Evolutionary conservation across 1,140 invertebrate genomes (phyloP), one percentile per base, ranked within the genome.

Genomic region (Trinorchestia longiramus): DNA sequence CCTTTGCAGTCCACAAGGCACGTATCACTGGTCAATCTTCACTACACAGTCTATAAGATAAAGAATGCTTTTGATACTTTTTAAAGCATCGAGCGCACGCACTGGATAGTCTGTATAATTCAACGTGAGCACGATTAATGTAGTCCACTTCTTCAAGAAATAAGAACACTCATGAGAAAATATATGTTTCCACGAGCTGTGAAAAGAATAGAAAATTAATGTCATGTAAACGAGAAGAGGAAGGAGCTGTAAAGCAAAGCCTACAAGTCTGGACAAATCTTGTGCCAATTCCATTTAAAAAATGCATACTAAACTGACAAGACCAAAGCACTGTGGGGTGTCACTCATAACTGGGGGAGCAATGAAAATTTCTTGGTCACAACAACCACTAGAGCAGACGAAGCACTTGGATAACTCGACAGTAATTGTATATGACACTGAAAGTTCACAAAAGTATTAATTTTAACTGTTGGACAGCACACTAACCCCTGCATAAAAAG

Each of bases 141-240:
- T 77, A 41, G 88, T 90, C 43, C 88, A 41, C 88, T 90, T 90
- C 43, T 90, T 42, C 88, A 90, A 90, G 43, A 41, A 90, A 90
- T 43, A 42, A 90, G 43, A 42, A 90, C 88, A 90, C 88, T 90
- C 41, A 90, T 41, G 41, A 90, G 88, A 42, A 90, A 90, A 90
- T 90, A 36, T 41, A 90, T 90, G 43, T 90, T 90, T 90, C 88
- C 43, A 42, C 88, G 88, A 90, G 43, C 92, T 94, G 92, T 94
- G 92, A 94, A 94, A 43, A 47, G 62, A 94, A 94, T 94, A 94
- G 92, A 94, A 94, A 94, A 94, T 94, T 94, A 94, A 94, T 94
- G 43, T 94, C 92, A 94, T 45, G 44, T 94, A 94, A 94, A 40
- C 43, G 4, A 94, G 92, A 94, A 47, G 36, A 94, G 43, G 43